Conservation (phyloP, 2,797 vertebrate genomes). For the Diglossa cyanea region DNA sequence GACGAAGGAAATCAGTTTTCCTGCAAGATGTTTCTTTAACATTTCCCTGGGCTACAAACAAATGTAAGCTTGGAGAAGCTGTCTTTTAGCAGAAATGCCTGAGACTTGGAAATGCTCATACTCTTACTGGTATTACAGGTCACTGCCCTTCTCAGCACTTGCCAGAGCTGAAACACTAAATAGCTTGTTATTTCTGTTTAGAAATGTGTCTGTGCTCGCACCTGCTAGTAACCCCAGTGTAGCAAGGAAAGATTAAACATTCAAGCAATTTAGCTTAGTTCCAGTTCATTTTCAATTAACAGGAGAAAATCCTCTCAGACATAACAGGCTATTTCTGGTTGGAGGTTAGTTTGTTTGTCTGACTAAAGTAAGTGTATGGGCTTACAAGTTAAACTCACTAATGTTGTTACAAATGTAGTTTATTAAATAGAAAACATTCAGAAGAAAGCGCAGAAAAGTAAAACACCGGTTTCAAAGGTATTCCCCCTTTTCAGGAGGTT, state of each 20-base stretch:
- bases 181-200: conserved; percentile 59
- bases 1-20: background rate
- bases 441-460: background rate
- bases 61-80: background rate
- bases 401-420: conserved; percentile 31
- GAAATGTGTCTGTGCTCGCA: conserved; percentile 27
- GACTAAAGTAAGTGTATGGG: conserved; percentile 47
- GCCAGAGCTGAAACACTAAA: conserved; percentile 39
- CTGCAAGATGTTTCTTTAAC: background rate
- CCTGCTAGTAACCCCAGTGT: conserved; percentile 48
- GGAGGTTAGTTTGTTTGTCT: conserved; percentile 63
- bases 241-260: conserved; percentile 69
- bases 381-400: conserved; percentile 44
- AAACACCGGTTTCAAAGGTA: conserved; percentile 31
- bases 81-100: background rate
- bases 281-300: conserved; percentile 74
- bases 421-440: background rate
- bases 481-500: background rate
- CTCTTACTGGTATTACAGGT: conserved; percentile 38
- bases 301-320: conserved; percentile 67
- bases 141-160: conserved; percentile 38
- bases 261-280: conserved; percentile 73
- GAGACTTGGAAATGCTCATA: conserved; percentile 5
- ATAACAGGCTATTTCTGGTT: conserved; percentile 55
- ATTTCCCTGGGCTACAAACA: background rate